A percentile compares a stretch with the other conserved stretches of the same genome.
Conservation (phyloP, 35 echinoderm and acorn worm species). For the Antedon bifida region DNA sequence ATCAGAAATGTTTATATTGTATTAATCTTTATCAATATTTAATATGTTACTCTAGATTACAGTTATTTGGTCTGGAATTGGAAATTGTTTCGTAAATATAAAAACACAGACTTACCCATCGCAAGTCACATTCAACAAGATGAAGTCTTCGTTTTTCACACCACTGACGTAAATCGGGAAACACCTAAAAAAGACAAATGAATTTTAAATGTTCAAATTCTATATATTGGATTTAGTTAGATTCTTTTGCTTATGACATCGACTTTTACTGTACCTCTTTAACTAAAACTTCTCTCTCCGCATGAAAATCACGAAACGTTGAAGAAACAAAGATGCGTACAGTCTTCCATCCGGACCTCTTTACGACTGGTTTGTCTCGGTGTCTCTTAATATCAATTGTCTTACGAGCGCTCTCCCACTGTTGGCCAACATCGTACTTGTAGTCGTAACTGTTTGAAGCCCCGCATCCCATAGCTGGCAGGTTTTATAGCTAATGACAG, state of each 20-base stretch:
- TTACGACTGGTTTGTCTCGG: conserved; percentile 48
- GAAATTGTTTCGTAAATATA: too few relatives aligned
- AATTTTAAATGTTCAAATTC: background rate
- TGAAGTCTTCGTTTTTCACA: conserved; percentile 95
- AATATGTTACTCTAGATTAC: too few relatives aligned
- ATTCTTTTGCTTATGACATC: too few relatives aligned
- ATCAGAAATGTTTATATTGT: too few relatives aligned
- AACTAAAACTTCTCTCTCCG: conserved; percentile 81
- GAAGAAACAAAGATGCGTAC: conserved; percentile 83
- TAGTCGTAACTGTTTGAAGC: conserved; percentile 47
- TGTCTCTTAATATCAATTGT: conserved; percentile 49
- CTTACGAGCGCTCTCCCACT: conserved; percentile 64
- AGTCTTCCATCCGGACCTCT: conserved; percentile 83
- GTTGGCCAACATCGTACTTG: conserved; percentile 70
- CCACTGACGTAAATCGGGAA: conserved; percentile 83
- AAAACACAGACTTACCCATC: conserved; percentile 95
- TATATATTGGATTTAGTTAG: too few relatives aligned
- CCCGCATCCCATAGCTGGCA: conserved; percentile 98
- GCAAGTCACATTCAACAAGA: conserved; percentile 81
- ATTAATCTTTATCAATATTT: too few relatives aligned
- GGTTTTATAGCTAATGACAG: too few relatives aligned
- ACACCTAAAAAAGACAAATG: conserved; percentile 32
- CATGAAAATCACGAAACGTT: conserved; percentile 95
- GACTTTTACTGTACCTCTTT: conserved; percentile 54
- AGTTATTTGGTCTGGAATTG: too few relatives aligned